phyloP scores from a whole-genome alignment of 2,797 vertebrate genomes.

The Taenioides sp. region DNA sequence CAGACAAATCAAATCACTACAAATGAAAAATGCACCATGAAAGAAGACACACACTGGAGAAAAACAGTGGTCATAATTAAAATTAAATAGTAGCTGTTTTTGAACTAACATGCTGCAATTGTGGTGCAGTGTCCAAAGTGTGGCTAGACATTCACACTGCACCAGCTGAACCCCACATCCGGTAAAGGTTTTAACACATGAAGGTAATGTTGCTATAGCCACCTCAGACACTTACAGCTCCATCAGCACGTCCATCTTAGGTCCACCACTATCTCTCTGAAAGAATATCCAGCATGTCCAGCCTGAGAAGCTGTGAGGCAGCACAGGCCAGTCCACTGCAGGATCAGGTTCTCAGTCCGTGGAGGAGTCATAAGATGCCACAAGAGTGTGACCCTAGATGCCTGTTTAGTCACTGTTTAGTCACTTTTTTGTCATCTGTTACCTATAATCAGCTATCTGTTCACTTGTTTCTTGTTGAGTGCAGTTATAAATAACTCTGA shows the following conservation, averaged over 20 bases:
- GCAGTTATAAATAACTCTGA: constrained; percentile 45
- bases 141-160: constrained; percentile 44
- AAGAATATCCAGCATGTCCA: constrained; percentile 55
- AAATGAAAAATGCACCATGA: neutral
- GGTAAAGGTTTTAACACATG: constrained; percentile 28
- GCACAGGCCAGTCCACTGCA: constrained; percentile 36
- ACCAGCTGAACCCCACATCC: constrained; percentile 56
- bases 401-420: constrained; percentile 32
- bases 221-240: constrained; percentile 31
- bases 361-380: constrained; percentile 47
- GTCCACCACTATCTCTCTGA: constrained; percentile 1
- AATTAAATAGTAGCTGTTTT: constrained; percentile 23
- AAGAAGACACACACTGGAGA: neutral
- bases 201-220: constrained; percentile 49
- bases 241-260: constrained; percentile 29
- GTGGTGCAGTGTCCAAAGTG: constrained; percentile 27
- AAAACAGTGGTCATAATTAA: constrained; percentile 11
- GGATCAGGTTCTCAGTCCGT: constrained; percentile 41
- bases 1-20: no score
- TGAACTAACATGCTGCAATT: constrained; percentile 12
- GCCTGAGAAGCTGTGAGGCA: constrained; percentile 47
- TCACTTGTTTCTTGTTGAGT: constrained; percentile 46
- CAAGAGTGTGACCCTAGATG: constrained; percentile 48
- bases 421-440: constrained; percentile 53
- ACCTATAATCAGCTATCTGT: constrained; percentile 31